Evolutionary conservation across 2,888 invertebrate species (phyloP).

Genomic region (Noctua janthe): DNA sequence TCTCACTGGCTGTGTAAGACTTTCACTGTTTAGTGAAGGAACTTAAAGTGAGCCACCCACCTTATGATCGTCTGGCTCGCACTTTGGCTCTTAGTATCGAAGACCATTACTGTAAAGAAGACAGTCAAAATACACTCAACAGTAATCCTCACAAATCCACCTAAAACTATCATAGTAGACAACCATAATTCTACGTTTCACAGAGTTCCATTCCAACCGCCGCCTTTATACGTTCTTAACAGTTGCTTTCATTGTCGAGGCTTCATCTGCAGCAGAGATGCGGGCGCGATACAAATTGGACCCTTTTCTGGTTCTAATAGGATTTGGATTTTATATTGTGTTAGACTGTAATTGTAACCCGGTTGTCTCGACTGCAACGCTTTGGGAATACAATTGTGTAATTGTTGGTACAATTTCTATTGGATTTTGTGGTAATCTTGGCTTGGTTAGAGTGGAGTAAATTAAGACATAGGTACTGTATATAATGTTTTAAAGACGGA

Average conservation of each 20-base stretch:
- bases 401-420: slow-evolving; percentile 41
- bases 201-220: slow-evolving; percentile 40
- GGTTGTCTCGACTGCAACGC: slow-evolving; percentile 45
- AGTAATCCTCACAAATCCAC: slow-evolving; percentile 2
- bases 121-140: not conserved
- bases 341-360: slow-evolving; percentile 57
- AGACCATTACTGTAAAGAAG: not conserved
- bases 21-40: not conserved
- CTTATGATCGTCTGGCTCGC: not conserved
- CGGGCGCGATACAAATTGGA: slow-evolving; percentile 72
- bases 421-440: slow-evolving; percentile 19
- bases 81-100: not conserved
- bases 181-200: slow-evolving; percentile 48
- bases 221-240: slow-evolving; percentile 67
- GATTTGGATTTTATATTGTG: slow-evolving; percentile 70
- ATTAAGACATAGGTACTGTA: not conserved
- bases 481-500: not conserved
- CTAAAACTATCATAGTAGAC: slow-evolving; percentile 3
- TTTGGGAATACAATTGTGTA: slow-evolving; percentile 49
- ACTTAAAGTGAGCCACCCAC: not conserved
- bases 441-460: not conserved
- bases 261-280: slow-evolving; percentile 75
- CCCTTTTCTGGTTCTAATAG: slow-evolving; percentile 69
- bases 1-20: not conserved
- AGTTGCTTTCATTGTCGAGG: slow-evolving; percentile 75